Evolutionary conservation across 2,113 vertebrate genomes (phyloP), one percentile per base, ranked within the genome.

Genomic region (Proterorhinus semilunaris): DNA sequence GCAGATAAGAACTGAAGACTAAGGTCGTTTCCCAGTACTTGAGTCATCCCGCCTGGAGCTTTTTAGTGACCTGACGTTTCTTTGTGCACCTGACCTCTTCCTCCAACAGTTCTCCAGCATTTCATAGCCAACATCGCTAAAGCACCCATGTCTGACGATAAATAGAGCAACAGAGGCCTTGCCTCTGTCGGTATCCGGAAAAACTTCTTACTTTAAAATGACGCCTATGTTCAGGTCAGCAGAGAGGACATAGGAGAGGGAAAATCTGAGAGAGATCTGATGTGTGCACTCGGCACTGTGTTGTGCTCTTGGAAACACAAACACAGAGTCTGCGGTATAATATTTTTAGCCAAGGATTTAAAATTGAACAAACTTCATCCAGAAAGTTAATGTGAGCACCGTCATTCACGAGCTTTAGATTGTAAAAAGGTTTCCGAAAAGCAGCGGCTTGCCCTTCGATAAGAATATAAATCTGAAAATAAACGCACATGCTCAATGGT

Each of bases 191-290:
- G 83, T 65, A 76, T 74, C 78, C 79, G 74, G 81, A 80, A 55
- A 36, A 82, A 67, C 75, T 77, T 69, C n/a, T 84, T 83, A 85
- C 82, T 86, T 82, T 79, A 82, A 87, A 79, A 73, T 76, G 78
- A 80, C 80, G 69, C 73, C 54, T 27, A 59, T 68, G 77, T 58
- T 21, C 66, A 58, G 74, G 66, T 61, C 51, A 8, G n/a, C 6
- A 5, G 10, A 6, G 6, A 13, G 10, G 27, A 13, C 7, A 36
- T 3, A 42, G 11, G 12, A 42, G n/a, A 1, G 8, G 5, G 52
- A 54, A 54, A 6, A 42, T 42, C 5, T 58, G 6, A 36, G 13
- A 42, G 4, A 58, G 27, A 48, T 80, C 62, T 63, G 64, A 68
- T 64, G 66, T 42, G 27, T 68, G 70, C n/a, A 53, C 47, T 57